Evolutionary conservation across 2,888 invertebrate genomes (phyloP).

Genomic region (Odiellus spinosus): DNA sequence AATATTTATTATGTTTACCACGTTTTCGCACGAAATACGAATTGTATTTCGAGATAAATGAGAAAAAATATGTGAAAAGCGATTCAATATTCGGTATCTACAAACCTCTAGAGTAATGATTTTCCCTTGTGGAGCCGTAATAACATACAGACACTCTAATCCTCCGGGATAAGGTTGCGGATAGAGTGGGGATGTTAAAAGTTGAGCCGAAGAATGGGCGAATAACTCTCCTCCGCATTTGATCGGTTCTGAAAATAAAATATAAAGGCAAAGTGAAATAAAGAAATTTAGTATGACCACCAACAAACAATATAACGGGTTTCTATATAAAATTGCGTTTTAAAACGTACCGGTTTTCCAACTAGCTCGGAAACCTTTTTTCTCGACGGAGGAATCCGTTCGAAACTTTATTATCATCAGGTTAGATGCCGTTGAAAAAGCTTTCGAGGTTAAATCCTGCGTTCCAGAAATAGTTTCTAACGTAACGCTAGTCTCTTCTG

Average conservation of each 20-base stretch:
- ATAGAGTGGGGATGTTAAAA: slow-evolving; percentile 76
- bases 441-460: slow-evolving; percentile 62
- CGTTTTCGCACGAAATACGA: too few species aligned
- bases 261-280: not conserved
- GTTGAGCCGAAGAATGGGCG: slow-evolving; percentile 59
- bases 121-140: slow-evolving; percentile 75
- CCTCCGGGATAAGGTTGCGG: slow-evolving; percentile 87
- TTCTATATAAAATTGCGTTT: too few species aligned
- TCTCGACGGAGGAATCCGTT: slow-evolving; percentile 81
- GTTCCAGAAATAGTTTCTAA: slow-evolving; percentile 75
- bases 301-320: not conserved
- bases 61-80: too few species aligned
- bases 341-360: slow-evolving; percentile 22
- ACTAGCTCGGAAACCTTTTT: slow-evolving; percentile 56
- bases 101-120: slow-evolving; percentile 71
- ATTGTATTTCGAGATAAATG: too few species aligned
- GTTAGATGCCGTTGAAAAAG: slow-evolving; percentile 86
- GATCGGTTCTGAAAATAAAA: slow-evolving; percentile 44
- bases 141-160: slow-evolving; percentile 83
- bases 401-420: slow-evolving; percentile 96
- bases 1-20: too few species aligned
- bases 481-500: slow-evolving; percentile 80
- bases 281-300: slow-evolving; percentile 3
- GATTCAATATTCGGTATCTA: too few species aligned
- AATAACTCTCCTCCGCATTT: slow-evolving; percentile 71